Conservation (phyloP, 1,140 invertebrate genomes). For the Drosophila pseudoobscura region DNA sequence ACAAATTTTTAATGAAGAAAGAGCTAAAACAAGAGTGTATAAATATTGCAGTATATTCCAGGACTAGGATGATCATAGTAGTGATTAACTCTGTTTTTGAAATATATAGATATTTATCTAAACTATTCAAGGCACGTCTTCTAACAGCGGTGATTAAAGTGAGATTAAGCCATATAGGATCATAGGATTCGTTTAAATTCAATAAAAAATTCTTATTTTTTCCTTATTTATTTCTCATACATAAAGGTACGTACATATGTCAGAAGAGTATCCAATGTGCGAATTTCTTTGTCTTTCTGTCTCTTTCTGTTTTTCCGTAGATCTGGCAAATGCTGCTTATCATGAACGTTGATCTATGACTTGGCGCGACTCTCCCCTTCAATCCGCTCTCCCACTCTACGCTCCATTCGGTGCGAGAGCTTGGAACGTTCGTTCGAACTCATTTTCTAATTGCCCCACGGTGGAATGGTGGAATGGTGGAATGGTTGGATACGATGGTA, state of each 20-base stretch:
- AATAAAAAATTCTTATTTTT: not conserved
- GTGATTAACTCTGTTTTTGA: slow-evolving; percentile 34
- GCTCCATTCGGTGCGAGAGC: slow-evolving; percentile 21
- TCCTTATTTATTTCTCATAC: too few relatives aligned
- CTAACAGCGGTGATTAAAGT: not conserved
- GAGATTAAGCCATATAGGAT: too few relatives aligned
- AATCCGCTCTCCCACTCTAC: too few relatives aligned
- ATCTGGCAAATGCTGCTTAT: slow-evolving; percentile 52
- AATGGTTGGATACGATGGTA: too few relatives aligned
- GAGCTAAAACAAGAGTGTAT: slow-evolving; percentile 8
- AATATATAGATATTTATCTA: too few relatives aligned
- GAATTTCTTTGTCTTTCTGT: not conserved
- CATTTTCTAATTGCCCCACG: slow-evolving; percentile 80
- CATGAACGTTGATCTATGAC: slow-evolving; percentile 79
- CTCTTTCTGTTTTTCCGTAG: slow-evolving; percentile 5
- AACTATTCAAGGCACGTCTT: slow-evolving; percentile 51
- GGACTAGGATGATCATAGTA: slow-evolving; percentile 9
- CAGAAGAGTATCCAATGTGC: slow-evolving; percentile 20
- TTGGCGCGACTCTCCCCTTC: slow-evolving; percentile 40
- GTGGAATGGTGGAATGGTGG: slow-evolving; percentile 39
- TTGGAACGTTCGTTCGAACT: slow-evolving; percentile 71
- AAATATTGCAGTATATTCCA: slow-evolving; percentile 35
- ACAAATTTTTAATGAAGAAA: not conserved
- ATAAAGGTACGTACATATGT: not conserved
- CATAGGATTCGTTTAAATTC: not conserved